Base-by-base conservation (phyloP, 37 sponge, comb jelly and placozoan species). In the Dysidea cf. avara region DNA sequence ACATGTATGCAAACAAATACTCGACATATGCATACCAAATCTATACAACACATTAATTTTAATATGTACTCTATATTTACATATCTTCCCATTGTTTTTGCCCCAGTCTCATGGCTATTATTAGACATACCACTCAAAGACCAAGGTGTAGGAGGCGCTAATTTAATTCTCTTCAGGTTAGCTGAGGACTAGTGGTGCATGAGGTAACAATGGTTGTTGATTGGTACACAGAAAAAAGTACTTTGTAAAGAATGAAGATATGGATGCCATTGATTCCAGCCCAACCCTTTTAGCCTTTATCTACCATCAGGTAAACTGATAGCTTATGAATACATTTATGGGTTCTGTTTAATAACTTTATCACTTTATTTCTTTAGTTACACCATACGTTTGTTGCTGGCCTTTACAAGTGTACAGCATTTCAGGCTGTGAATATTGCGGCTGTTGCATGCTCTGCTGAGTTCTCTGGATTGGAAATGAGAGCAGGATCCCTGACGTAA, bases 71-170 rank as follows among this genome's bases (percentile, higher is more conserved):
- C 16, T 18, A 18, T 24, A 17, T n/a, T n/a, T n/a, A n/a, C n/a
- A n/a, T n/a, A n/a, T n/a, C n/a, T n/a, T n/a, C n/a, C n/a, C n/a
- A n/a, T n/a, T n/a, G n/a, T n/a, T n/a, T n/a, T n/a, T n/a, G n/a
- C n/a, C n/a, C n/a, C n/a, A 78, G 79, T 78, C 36, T 28, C 67
- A 11, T 78, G 79, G 79, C 21, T 78, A 59, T 39, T 68, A 57
- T 59, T 54, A 0, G 43, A 12, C 2, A 50, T 68, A 28, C 68
- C 60, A 18, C 39, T 78, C 2, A 3, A 26, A 25, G 53, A 57
- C 25, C 72, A 72, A 35, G 72, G 64, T 37, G 71, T 71, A 24
- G 71, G 71, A 11, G 57, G 71, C 31, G 51, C 71, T 0, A 28
- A 37, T n/a, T 30, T 34, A 31, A 18, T 71, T 11, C 53, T 71